phyloP scores from a whole-genome alignment of 1,140 invertebrate species.

The Drosophila watanabei region DNA sequence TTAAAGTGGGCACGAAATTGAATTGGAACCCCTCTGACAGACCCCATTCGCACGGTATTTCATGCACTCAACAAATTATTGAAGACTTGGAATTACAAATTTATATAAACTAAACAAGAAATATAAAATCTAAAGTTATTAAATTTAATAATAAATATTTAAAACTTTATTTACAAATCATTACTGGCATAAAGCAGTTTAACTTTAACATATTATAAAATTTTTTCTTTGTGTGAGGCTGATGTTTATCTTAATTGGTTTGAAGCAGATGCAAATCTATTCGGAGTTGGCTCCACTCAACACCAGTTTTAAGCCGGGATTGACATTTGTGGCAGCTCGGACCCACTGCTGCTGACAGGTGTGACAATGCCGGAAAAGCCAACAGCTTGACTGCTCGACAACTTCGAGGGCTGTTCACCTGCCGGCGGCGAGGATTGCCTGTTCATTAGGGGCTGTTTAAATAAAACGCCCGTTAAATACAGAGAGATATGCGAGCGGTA shows the following conservation, averaged over 20 bases:
- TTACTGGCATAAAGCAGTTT: no score
- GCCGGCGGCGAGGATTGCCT: neutral
- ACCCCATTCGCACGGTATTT: constrained; percentile 5
- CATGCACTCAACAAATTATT: constrained; percentile 5
- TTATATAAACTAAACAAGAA: neutral
- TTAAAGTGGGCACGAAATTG: constrained; percentile 74
- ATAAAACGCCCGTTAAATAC: constrained; percentile 20
- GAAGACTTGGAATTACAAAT: neutral
- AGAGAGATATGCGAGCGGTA: constrained; percentile 10
- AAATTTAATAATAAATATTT: no score
- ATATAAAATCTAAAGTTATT: neutral
- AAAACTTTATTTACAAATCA: neutral
- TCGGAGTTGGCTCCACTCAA: neutral
- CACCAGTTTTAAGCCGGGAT: constrained; percentile 18
- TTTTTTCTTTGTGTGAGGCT: neutral
- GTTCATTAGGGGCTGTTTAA: constrained; percentile 45
- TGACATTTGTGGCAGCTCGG: constrained; percentile 32
- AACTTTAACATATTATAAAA: no score
- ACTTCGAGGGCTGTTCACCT: constrained; percentile 27
- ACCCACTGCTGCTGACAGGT: constrained; percentile 40
- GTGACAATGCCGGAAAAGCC: constrained; percentile 36
- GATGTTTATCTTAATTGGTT: constrained; percentile 27
- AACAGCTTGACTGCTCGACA: constrained; percentile 9
- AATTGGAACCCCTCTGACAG: constrained; percentile 36
- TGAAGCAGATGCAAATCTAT: constrained; percentile 23